phyloP scores from a whole-genome alignment of 2,113 vertebrate genomes.

The Brachionichthys hirsutus region DNA sequence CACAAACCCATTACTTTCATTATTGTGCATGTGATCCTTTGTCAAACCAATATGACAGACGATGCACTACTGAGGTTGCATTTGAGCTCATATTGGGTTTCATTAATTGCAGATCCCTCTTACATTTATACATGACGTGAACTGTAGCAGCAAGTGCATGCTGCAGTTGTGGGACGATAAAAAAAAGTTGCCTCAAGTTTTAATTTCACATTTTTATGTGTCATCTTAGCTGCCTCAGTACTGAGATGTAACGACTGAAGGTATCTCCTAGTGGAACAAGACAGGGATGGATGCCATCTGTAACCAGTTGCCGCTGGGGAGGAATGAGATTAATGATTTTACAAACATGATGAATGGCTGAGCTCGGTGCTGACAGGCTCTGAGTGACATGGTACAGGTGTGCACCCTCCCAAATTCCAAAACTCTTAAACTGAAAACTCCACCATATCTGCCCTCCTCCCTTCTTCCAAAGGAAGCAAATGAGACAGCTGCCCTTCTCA shows the following conservation, averaged over 20 bases:
- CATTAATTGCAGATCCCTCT: slow-evolving; percentile 53
- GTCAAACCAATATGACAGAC: slow-evolving; percentile 62
- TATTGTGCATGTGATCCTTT: slow-evolving; percentile 52
- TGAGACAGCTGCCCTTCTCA: slow-evolving; percentile 48
- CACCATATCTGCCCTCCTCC: slow-evolving; percentile 30
- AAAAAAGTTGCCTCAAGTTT: slow-evolving; percentile 33
- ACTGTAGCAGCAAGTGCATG: slow-evolving; percentile 28
- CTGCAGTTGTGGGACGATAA: slow-evolving; percentile 27
- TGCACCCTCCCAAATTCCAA: slow-evolving; percentile 38
- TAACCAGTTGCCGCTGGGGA: slow-evolving; percentile 64
- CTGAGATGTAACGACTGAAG: slow-evolving; percentile 39
- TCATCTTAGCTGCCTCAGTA: slow-evolving; percentile 41
- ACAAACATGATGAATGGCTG: slow-evolving; percentile 77
- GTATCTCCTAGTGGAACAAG: slow-evolving; percentile 35
- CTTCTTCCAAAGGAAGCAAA: slow-evolving; percentile 37
- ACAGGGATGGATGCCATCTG: slow-evolving; percentile 54
- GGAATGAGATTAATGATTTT: slow-evolving; percentile 77
- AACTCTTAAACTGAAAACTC: slow-evolving; percentile 40
- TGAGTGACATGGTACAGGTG: slow-evolving; percentile 83
- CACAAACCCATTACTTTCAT: slow-evolving; percentile 64
- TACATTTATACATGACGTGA: slow-evolving; percentile 40
- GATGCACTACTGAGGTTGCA: slow-evolving; percentile 50
- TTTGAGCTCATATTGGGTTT: slow-evolving; percentile 53
- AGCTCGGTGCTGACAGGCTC: slow-evolving; percentile 69
- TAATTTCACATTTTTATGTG: slow-evolving; percentile 43